Percentiles rank a stretch among this genome's conserved stretches.
Conservation (phyloP, 2,888 invertebrate species). For the Phengaris alcon region DNA sequence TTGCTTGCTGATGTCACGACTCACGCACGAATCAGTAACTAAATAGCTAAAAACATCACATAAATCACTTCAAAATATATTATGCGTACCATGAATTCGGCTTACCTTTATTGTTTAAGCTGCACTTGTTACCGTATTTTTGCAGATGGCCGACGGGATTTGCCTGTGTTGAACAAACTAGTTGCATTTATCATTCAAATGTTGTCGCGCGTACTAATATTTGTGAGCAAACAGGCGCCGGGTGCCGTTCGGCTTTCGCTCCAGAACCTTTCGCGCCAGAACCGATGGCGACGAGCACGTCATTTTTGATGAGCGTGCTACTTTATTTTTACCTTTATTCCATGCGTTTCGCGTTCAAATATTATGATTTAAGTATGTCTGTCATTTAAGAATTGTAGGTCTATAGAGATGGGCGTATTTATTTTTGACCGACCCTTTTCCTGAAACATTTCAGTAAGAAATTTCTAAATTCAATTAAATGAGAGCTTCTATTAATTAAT, state of each 20-base stretch:
- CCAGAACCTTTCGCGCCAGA: neutral
- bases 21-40: too few species aligned
- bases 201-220: constrained; percentile 37
- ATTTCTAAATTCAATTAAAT: neutral
- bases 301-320: neutral
- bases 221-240: constrained; percentile 37
- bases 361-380: neutral
- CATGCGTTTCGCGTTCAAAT: neutral
- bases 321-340: constrained; percentile 5
- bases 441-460: neutral
- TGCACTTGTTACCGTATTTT: constrained; percentile 7
- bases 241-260: constrained; percentile 22
- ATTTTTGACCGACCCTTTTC: too few species aligned
- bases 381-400: neutral
- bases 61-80: neutral
- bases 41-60: too few species aligned
- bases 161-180: constrained; percentile 11
- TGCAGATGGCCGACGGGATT: neutral
- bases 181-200: constrained; percentile 38
- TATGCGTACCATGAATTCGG: neutral
- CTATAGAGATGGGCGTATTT: neutral
- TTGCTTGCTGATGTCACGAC: neutral
- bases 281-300: neutral
- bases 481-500: constrained; percentile 3
- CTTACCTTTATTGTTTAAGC: constrained; percentile 1